Evolutionary conservation across 1,140 invertebrate species (phyloP), one percentile per base, ranked within the genome.

Genomic region (Papilio machaon): DNA sequence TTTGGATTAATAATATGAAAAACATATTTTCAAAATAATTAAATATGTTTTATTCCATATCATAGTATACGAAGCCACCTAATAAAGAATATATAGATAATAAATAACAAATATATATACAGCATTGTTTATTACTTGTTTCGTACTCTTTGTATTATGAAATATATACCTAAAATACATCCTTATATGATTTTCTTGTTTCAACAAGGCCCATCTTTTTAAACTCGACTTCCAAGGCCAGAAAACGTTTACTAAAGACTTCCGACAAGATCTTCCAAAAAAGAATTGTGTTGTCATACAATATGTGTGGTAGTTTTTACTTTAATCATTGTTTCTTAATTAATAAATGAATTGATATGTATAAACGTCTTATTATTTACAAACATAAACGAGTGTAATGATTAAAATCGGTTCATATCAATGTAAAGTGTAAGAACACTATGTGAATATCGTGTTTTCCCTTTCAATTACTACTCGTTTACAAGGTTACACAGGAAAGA

Each of bases 221-320:
- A 9, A 58, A 5, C 17, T 52, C 1, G 38, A 43, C 17, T 52
- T 52, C 15, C 17, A 13, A 6, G 19, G 2, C 11, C 4, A 64
- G 9, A 64, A 30, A 10, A 52, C 5, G 49, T 13, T 19, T 17
- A 58, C 7, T 23, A 64, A 67, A 70, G 35, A 17, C 64, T 70
- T 35, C 64, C 64, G 30, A 38, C 64, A 35, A 70, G 30, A 70
- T 70, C 64, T 70, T 64, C 60, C 60, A 11, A 70, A 35, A 54
- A 30, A 13, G 9, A 64, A 70, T 6, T 38, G 35, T 35, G 15
- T 70, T 70, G 30, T 35, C 4, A 35, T 70, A 11, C 35, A 35
- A 70, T 23, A 35, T 70, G 30, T 15, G 7, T 38, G 3, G 30
- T 35, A 35, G 54, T 58, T 58, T 58, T 13, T 30, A 70, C 5